Evolutionary conservation across 1,140 invertebrate genomes (phyloP), one percentile per base, ranked within the genome.

Genomic region (Leptinotarsa undecemlineata): DNA sequence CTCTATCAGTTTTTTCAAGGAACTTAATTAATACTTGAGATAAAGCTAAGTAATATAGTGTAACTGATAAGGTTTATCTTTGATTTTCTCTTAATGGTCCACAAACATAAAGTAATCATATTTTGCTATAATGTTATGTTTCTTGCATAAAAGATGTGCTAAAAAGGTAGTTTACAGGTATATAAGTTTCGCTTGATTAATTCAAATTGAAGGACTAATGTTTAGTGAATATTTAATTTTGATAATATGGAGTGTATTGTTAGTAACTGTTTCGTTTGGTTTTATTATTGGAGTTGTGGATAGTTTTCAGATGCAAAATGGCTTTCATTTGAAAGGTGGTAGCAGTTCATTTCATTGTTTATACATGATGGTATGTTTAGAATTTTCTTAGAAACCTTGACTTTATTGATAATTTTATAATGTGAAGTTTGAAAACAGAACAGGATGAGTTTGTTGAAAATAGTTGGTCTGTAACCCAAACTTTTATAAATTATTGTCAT

Each of bases 221-320:
- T 33, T 26, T 21, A 15, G 67, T 6, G 64, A 73, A 14, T 73
- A 48, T 19, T 60, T 73, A 23, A 14, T 76, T 20, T 47, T 66
- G 21, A 47, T 73, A 48, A 63, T 76, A 48, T 76, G 75, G 75
- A 64, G 26, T 20, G 13, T 68, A 5, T 69, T 73, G 23, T 69
- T 76, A 48, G 13, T 72, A 17, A 64, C 61, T n/a, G 61, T 76
- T 60, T 73, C 72, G n/a, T 76, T 68, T 69, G 71, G 75, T 21
- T 76, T 76, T 73, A 14, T 76, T 42, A 63, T 69, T 23, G 75
- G 75, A 42, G 14, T 76, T 61, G 26, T 68, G 20, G 63, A 69
- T 73, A 61, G 61, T 73, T 48, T 63, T 48, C 20, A 57, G 4
- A 51, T 57, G 4, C 69, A 61, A 23, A 71, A 33, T 33, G 57